phyloP scores from a whole-genome alignment of 2,888 invertebrate genomes.

The Carabus problematicus region DNA sequence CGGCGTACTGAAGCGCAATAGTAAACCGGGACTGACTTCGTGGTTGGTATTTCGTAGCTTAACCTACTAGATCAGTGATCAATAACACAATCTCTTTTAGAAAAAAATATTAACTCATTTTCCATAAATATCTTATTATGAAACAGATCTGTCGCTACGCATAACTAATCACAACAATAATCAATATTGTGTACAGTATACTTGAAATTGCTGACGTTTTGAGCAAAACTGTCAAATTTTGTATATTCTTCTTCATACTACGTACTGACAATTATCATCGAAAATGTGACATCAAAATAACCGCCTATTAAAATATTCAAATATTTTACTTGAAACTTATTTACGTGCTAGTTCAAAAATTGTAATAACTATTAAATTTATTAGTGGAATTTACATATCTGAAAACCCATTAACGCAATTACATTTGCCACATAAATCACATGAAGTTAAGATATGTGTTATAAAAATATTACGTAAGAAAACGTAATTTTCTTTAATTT shows the following conservation, averaged over 20 bases:
- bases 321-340: too few species aligned
- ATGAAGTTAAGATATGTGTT: too few species aligned
- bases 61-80: slow-evolving; percentile 8
- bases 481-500: too few species aligned
- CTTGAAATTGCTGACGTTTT: slow-evolving; percentile 39
- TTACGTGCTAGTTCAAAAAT: not conserved
- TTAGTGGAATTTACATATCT: too few species aligned
- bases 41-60: slow-evolving; percentile 15
- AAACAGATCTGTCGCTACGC: slow-evolving; percentile 32
- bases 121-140: too few species aligned
- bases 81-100: slow-evolving; percentile 21
- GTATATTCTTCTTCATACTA: slow-evolving; percentile 30
- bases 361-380: not conserved
- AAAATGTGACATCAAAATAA: slow-evolving; percentile 5
- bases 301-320: too few species aligned
- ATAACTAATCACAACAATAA: slow-evolving; percentile 42
- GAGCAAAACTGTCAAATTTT: slow-evolving; percentile 34
- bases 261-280: slow-evolving; percentile 1
- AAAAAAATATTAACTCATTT: not conserved
- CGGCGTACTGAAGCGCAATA: slow-evolving; percentile 3
- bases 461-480: too few species aligned
- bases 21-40: slow-evolving; percentile 16
- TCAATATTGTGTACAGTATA: slow-evolving; percentile 42
- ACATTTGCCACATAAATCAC: too few species aligned
- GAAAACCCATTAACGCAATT: too few species aligned